A percentile compares a stretch with the other conserved stretches of the same genome.
Evolutionary conservation across 2,888 invertebrate species (phyloP).

Genomic region (Margaritifera margaritifera): DNA sequence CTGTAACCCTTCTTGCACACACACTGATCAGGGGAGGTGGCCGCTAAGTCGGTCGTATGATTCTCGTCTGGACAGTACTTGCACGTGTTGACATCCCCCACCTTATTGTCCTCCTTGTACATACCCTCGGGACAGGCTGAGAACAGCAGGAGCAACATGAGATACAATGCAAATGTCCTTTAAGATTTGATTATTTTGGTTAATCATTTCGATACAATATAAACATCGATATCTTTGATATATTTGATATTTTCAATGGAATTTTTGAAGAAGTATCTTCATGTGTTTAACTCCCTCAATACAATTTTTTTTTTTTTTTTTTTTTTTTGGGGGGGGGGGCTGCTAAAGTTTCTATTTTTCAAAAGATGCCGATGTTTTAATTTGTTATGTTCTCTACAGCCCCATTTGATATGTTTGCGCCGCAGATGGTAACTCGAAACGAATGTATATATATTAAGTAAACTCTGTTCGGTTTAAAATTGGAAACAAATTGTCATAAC

Average conservation of each 20-base stretch:
- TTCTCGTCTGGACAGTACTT: slow-evolving; percentile 79
- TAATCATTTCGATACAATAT: background rate
- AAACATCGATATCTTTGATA: background rate
- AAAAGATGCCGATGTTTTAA: no score
- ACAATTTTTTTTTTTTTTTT: no score
- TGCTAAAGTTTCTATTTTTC: no score
- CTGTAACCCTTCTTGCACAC: slow-evolving; percentile 79
- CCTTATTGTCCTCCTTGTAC: slow-evolving; percentile 74
- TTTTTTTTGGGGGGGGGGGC: no score
- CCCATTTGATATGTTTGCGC: no score
- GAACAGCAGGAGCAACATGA: slow-evolving; percentile 9
- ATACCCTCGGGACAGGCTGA: slow-evolving; percentile 81
- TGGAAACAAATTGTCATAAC: no score
- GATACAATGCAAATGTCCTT: background rate
- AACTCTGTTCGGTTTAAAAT: no score
- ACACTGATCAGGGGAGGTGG: slow-evolving; percentile 77
- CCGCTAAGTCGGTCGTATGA: slow-evolving; percentile 77
- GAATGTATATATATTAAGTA: no score
- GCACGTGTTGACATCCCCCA: slow-evolving; percentile 76
- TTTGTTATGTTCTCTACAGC: no score
- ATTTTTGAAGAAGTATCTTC: background rate
- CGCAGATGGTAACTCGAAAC: no score
- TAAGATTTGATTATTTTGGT: background rate
- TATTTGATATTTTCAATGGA: background rate
- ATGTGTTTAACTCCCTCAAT: no score